Conservation (phyloP, 2,888 invertebrate species). For the Brachylomia viminalis region DNA sequence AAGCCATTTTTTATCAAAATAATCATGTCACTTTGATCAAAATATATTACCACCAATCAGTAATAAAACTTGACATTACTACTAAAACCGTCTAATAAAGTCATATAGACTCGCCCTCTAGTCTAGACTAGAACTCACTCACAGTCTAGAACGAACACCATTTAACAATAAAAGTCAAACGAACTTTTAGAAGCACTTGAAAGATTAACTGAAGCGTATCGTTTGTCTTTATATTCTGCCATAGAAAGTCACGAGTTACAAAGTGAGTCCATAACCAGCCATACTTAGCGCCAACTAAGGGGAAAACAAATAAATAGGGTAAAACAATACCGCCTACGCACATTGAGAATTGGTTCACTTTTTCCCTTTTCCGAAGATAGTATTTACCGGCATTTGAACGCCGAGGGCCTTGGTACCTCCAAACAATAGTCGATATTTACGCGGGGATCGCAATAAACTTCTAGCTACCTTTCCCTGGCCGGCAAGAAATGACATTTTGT, state of each 20-base stretch:
- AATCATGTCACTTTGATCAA: neutral
- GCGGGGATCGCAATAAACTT: slow-evolving; percentile 57
- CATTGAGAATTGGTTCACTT: slow-evolving; percentile 40
- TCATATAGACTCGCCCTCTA: neutral
- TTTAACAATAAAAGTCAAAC: slow-evolving; percentile 20
- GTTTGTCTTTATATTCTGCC: slow-evolving; percentile 34
- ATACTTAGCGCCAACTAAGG: slow-evolving; percentile 37
- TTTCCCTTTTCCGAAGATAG: slow-evolving; percentile 53
- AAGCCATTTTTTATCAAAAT: neutral
- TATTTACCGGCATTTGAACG: slow-evolving; percentile 50
- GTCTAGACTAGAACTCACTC: slow-evolving; percentile 12
- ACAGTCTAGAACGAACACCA: neutral
- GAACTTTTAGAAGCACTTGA: slow-evolving; percentile 27
- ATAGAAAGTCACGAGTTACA: slow-evolving; percentile 31
- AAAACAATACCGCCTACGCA: slow-evolving; percentile 51
- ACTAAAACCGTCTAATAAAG: slow-evolving; percentile 1
- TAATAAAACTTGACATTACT: neutral
- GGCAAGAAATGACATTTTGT: slow-evolving; percentile 69
- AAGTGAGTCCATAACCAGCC: slow-evolving; percentile 17
- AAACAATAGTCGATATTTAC: slow-evolving; percentile 64
- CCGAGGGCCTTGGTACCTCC: slow-evolving; percentile 34
- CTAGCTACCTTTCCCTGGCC: slow-evolving; percentile 63
- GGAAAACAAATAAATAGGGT: slow-evolving; percentile 48
- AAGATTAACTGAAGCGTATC: slow-evolving; percentile 32
- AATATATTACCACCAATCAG: neutral